Conservation (phyloP, 2,888 invertebrate genomes). For the Caenorhabditis panamensis region DNA sequence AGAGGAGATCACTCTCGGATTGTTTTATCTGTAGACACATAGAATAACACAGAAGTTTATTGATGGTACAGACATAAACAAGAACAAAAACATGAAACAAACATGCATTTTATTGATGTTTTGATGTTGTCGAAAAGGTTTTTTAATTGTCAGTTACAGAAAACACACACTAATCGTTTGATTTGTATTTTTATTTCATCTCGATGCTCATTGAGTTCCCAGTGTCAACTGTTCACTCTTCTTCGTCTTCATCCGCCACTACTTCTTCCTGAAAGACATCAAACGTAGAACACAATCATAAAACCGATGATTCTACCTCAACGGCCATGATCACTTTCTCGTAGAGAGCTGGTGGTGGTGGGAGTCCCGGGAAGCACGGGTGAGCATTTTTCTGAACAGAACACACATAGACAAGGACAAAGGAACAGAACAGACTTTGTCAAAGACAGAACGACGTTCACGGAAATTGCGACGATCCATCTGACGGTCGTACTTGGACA, state of each 20-base stretch:
- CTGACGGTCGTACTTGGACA: constrained; percentile 98
- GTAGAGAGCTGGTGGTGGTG: constrained; percentile 76
- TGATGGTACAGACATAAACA: constrained; percentile 17
- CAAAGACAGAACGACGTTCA: constrained; percentile 78
- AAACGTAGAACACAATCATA: neutral
- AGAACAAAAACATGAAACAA: constrained; percentile 20
- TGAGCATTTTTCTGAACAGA: constrained; percentile 76
- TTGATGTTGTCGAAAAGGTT: neutral
- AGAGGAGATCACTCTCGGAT: constrained; percentile 1
- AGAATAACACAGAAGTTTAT: constrained; percentile 39
- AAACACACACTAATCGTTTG: constrained; percentile 50
- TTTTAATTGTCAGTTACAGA: constrained; percentile 54
- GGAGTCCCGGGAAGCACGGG: constrained; percentile 80
- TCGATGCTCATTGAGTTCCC: constrained; percentile 12
- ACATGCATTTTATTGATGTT: constrained; percentile 1
- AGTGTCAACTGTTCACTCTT: constrained; percentile 44
- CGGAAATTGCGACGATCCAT: constrained; percentile 89
- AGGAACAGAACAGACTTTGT: constrained; percentile 70
- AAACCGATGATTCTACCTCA: no score
- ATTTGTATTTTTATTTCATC: constrained; percentile 27
- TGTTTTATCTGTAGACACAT: neutral
- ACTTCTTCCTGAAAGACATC: constrained; percentile 47
- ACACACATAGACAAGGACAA: constrained; percentile 10
- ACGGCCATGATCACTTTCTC: constrained; percentile 67
- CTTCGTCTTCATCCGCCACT: constrained; percentile 66